Conservation (phyloP, 2,888 invertebrate species). For the Drosophila maculinotata region DNA sequence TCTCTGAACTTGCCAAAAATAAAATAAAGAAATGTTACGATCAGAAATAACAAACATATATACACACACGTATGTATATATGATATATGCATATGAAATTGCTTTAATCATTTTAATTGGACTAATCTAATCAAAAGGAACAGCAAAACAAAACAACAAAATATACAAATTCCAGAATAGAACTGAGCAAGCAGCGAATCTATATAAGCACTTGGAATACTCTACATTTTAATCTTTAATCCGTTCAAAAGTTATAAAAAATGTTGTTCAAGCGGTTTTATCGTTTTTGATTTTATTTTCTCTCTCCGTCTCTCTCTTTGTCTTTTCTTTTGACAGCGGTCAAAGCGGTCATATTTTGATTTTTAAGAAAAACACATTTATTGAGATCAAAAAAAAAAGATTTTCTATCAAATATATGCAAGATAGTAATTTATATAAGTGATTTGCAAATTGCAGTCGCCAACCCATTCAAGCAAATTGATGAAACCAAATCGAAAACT, state of each 20-base stretch:
- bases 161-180: conserved; percentile 26
- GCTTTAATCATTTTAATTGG: conserved; percentile 59
- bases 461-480: conserved; percentile 10
- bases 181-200: conserved; percentile 14
- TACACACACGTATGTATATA: conserved; percentile 6
- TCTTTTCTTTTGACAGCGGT: conserved; percentile 55
- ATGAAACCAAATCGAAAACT: conserved; percentile 20
- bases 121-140: conserved; percentile 63
- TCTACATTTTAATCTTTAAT: conserved; percentile 37
- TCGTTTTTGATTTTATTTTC: conserved; percentile 15
- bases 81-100: conserved; percentile 18
- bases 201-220: conserved; percentile 18
- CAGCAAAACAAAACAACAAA: conserved; percentile 6
- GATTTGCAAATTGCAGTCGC: conserved; percentile 35
- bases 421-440: conserved; percentile 23
- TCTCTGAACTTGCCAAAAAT: conserved; percentile 57
- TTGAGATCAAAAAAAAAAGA: conserved; percentile 20
- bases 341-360: conserved; percentile 66
- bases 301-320: not conserved
- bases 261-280: conserved; percentile 31
- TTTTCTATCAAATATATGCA: conserved; percentile 7
- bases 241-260: conserved; percentile 38
- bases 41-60: conserved; percentile 15
- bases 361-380: conserved; percentile 21
- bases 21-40: conserved; percentile 18